These are phyloP conservation scores for Himalopsyche japonica DNA, from an alignment of 2,888 invertebrate species.

Conservation along the genomic window DNA sequence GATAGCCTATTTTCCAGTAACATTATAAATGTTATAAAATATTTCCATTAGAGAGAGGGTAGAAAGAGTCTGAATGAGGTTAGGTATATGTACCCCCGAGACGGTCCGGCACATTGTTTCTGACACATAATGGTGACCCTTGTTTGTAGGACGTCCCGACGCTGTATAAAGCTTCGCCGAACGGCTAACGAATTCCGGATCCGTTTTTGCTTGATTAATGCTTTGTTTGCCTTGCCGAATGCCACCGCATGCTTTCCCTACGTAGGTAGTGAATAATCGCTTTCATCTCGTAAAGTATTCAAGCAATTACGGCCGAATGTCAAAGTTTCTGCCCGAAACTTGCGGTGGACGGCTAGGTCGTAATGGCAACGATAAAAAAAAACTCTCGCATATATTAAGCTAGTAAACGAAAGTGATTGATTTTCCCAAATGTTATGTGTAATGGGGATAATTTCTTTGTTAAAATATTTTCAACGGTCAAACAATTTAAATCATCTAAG, in stretches of 20 bases:
- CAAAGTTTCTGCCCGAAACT: background rate
- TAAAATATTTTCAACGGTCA: too few relatives aligned
- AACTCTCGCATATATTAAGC: background rate
- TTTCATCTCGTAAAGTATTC: constrained; percentile 15
- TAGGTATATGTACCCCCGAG: background rate
- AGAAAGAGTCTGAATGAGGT: background rate
- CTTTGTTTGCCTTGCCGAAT: constrained; percentile 25
- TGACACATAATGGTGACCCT: constrained; percentile 41
- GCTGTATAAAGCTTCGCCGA: constrained; percentile 20
- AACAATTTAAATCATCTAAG: background rate
- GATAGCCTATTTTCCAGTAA: background rate
- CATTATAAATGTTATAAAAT: background rate
- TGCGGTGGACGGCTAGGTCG: background rate
- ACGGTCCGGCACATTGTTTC: constrained; percentile 32
- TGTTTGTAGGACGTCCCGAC: constrained; percentile 33
- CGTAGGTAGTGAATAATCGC: constrained; percentile 23
- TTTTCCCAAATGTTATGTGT: background rate
- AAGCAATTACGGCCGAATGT: constrained; percentile 6
- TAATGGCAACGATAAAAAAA: background rate
- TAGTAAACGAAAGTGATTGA: background rate
- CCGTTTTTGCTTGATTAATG: constrained; percentile 40
- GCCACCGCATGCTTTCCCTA: background rate
- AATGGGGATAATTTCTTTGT: background rate
- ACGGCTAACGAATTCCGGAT: constrained; percentile 36
- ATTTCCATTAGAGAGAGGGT: background rate